Base-by-base conservation (phyloP, 2,797 vertebrate species). In the Phoxinus dragarum region DNA sequence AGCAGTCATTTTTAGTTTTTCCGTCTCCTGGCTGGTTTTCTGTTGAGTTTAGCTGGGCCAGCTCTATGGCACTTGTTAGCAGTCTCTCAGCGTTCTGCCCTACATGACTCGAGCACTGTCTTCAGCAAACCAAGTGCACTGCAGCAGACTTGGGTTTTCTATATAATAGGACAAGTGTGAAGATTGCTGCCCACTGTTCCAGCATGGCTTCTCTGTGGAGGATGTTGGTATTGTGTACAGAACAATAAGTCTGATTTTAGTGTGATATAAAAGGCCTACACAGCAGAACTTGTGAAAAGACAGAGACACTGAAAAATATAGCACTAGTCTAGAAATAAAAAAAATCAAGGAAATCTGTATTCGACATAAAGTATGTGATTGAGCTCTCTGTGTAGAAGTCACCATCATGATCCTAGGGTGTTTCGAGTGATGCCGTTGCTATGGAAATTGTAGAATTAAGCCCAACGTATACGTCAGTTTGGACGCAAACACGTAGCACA, bases 41-140 rank as follows among this genome's bases (percentile, higher is more conserved):
- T 27, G 31, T 38, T 8, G 10, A 12, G 27, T 49, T 80, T 10
- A 27, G 88, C 84, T 12, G 75, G 81, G 77, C 34, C 85, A 84
- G 88, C 88, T 87, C 77, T 2, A n/a, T 2, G 69, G 84, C 88
- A 89, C 90, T 90, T 93, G 92, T 91, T 90, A 88, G 19, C 49
- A 68, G 75, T 66, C 36, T 38, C 61, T 52, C 19, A 44, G 77
- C 21, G 21, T 80, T 31, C 79, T 69, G 72, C 16, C 21, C 54
- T 38, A 7, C 47, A 16, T 67, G 40, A 67, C 42, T 49, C 56
- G 11, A 59, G 52, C 52, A 3, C 19, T 10, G 21, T 21, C 38
- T 73, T 73, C 52, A 34, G n/a, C 40, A 44, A 73, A 31, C 76
- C 56, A 16, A 76, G 23, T 44, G 14, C 8, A 42, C 36, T 34